phyloP scores from a whole-genome alignment of 1,140 invertebrate genomes.

The Samia ricini region DNA sequence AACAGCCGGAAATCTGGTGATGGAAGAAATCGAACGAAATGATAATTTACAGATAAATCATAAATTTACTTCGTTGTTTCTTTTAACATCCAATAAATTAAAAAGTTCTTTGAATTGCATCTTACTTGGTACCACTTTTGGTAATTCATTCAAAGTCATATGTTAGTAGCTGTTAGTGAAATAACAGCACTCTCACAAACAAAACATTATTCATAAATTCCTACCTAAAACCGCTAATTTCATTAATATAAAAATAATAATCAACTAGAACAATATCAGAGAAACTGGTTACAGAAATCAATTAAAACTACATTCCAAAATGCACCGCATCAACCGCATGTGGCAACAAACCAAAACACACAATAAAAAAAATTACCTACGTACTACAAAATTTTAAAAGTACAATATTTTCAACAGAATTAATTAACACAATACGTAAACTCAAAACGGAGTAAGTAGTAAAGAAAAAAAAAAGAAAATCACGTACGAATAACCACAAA shows the following conservation, averaged over 20 bases:
- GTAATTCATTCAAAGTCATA: conserved; percentile 66
- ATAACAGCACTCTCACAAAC: conserved; percentile 66
- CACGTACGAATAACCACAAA: neutral
- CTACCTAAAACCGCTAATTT: neutral
- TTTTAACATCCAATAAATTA: too few relatives aligned
- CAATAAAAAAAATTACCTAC: neutral
- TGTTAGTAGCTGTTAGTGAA: conserved; percentile 76
- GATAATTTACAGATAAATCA: too few relatives aligned
- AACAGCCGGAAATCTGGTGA: too few relatives aligned
- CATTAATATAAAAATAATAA: conserved; percentile 12
- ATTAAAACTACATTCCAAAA: conserved; percentile 18
- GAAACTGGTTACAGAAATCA: neutral
- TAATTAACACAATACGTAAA: neutral
- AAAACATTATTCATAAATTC: conserved; percentile 11
- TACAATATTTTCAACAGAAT: neutral
- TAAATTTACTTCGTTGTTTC: too few relatives aligned
- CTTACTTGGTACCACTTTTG: neutral
- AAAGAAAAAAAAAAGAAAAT: neutral
- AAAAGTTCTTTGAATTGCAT: too few relatives aligned
- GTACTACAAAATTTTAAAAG: neutral
- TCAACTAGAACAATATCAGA: neutral
- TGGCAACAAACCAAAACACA: conserved; percentile 12
- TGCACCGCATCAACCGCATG: conserved; percentile 17
- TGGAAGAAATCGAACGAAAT: too few relatives aligned
- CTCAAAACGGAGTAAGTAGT: neutral